Conservation (phyloP, 2,888 invertebrate species). For the Eupithecia pulchellata region DNA sequence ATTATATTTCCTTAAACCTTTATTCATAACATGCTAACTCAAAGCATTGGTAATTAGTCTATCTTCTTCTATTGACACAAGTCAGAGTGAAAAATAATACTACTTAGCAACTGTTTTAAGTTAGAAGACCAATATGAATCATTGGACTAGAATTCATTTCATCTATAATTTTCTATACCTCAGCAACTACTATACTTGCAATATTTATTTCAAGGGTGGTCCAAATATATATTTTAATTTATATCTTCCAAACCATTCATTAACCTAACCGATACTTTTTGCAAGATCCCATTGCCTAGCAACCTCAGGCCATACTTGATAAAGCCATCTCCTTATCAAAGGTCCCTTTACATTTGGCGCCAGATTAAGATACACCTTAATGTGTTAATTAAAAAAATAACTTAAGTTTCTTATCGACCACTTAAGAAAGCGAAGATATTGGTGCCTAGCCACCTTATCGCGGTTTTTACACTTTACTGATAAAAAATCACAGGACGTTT, state of each 20-base stretch:
- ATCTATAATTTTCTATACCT: not conserved
- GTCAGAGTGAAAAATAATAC: too few species aligned
- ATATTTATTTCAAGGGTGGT: constrained; percentile 62
- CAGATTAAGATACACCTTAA: constrained; percentile 83
- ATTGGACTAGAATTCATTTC: too few species aligned
- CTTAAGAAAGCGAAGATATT: constrained; percentile 72
- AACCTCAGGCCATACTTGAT: constrained; percentile 71
- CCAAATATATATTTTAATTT: constrained; percentile 51
- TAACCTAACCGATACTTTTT: constrained; percentile 68
- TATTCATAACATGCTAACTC: too few species aligned
- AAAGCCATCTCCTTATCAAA: constrained; percentile 78
- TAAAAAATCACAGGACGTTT: constrained; percentile 62
- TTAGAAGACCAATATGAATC: too few species aligned
- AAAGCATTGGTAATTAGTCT: too few species aligned
- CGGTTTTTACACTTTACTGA: constrained; percentile 76
- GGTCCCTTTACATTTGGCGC: constrained; percentile 81
- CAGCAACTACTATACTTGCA: not conserved
- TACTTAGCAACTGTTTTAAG: too few species aligned
- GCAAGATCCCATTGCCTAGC: constrained; percentile 67
- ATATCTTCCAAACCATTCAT: constrained; percentile 60
- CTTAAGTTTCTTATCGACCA: constrained; percentile 75
- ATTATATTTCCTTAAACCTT: not conserved
- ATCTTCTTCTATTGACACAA: too few species aligned
- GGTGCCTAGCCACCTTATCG: constrained; percentile 66
- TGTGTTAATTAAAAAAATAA: constrained; percentile 84